Evolutionary conservation across 2,797 vertebrate genomes (phyloP), one percentile per base, ranked within the genome.

Genomic region (Apodemus agrarius): DNA sequence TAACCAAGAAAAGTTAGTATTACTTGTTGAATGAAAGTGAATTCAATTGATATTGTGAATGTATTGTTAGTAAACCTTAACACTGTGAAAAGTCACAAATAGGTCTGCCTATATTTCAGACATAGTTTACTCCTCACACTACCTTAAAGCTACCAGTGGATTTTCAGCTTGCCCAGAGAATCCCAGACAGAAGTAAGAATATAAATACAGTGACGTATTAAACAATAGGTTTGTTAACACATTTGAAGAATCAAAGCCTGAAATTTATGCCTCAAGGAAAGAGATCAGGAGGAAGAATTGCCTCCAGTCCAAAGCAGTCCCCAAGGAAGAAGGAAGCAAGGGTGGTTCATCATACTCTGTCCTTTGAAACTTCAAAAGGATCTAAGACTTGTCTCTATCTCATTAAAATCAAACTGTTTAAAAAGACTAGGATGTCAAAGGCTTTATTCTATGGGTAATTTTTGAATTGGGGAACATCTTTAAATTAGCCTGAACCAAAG

Each of bases 401-500:
- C 74, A 76, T 43, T 22, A 52, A 93, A 94, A 52, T 80, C 22
- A 82, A 63, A 72, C 17, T 17, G 52, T 81, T 59, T 69, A 34
- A 40, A 95, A 19, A 46, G 43, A 89, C 37, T 79, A 63, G 65
- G 5, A 87, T 16, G 69, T 75, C 17, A 57, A 61, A 95, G 59
- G 19, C 34, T 91, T 89, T 93, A 86, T 61, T 82, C 34, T 74
- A 14, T 14, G 14, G 22, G 82, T 86, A 59, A 57, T 2, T 3
- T 69, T 57, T 3, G 1, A 52, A 61, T 69, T 63, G 89, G 21
- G n/a, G 34, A 89, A 26, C 46, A 86, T 26, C 79, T 93, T 57
- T 91, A 89, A 96, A 94, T 83, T 63, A 95, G 88, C 13, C 31
- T 75, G 34, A 91, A 74, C 40, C 57, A 52, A 93, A 93, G 74